phyloP scores from a whole-genome alignment of 2,888 invertebrate genomes.

The Chromoteleia sp. region DNA sequence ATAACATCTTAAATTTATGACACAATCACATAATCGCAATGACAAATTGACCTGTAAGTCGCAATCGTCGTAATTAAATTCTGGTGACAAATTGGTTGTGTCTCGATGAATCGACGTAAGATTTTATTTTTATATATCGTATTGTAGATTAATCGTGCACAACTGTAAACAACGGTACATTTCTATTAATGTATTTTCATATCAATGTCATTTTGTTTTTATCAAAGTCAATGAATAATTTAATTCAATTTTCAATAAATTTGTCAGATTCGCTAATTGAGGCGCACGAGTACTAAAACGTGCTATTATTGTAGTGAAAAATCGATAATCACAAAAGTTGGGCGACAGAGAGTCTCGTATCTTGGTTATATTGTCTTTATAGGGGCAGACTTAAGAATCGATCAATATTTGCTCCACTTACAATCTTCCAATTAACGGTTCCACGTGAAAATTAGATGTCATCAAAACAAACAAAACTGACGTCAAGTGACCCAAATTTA shows the following conservation, averaged over 20 bases:
- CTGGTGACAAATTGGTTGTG: not conserved
- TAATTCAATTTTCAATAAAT: constrained; percentile 4
- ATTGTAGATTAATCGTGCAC: not conserved
- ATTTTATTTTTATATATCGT: not conserved
- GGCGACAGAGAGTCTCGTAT: constrained; percentile 31
- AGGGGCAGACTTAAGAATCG: constrained; percentile 21
- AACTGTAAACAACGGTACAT: constrained; percentile 10
- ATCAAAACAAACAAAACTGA: not conserved
- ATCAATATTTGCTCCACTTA: constrained; percentile 50
- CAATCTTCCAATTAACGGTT: constrained; percentile 36
- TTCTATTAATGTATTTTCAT: not conserved
- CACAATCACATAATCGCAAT: not conserved
- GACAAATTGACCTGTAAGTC: constrained; percentile 9
- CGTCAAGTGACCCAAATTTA: constrained; percentile 2
- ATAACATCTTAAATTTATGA: constrained; percentile 26
- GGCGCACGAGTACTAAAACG: too few species aligned
- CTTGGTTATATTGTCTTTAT: constrained; percentile 2
- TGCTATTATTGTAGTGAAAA: too few species aligned
- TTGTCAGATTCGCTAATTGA: not conserved
- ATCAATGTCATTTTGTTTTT: not conserved
- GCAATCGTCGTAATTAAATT: constrained; percentile 2
- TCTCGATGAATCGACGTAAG: not conserved
- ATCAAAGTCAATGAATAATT: constrained; percentile 35
- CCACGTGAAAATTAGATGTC: constrained; percentile 34
- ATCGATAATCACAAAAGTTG: constrained; percentile 9